Conservation (phyloP, 2,113 vertebrate species). For the Regulus satrapa region DNA sequence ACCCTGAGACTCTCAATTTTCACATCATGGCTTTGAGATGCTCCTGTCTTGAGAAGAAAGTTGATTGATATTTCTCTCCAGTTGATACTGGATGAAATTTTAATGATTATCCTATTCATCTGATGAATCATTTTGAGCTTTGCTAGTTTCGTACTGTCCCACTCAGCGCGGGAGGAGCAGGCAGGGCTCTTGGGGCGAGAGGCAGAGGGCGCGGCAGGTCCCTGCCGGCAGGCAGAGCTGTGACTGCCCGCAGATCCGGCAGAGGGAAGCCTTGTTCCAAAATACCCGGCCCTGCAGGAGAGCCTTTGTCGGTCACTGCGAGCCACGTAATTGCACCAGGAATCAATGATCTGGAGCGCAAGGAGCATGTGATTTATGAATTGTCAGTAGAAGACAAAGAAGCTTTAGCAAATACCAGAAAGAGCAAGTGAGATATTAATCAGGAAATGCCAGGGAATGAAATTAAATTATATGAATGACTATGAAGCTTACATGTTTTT, state of each 20-base stretch:
- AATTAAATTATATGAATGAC: not conserved
- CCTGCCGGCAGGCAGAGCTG: not conserved
- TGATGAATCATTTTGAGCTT: not conserved
- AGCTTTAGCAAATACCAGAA: not conserved
- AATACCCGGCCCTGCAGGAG: not conserved
- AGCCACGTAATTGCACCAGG: not conserved
- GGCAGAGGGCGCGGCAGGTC: not conserved
- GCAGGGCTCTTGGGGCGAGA: not conserved
- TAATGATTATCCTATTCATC: not conserved
- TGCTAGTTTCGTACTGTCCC: not conserved
- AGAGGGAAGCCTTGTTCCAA: constrained; percentile 35
- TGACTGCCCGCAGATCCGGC: not conserved
- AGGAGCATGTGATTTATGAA: not conserved
- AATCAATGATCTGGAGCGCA: not conserved
- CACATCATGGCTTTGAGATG: not conserved
- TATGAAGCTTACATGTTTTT: not conserved
- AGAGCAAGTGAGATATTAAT: not conserved
- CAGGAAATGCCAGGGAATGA: not conserved
- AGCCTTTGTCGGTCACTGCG: not conserved
- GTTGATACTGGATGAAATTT: not conserved
- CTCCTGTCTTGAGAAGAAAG: not conserved
- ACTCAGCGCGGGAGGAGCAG: not conserved
- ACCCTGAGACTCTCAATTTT: not conserved
- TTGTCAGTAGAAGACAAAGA: not conserved
- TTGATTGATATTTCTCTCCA: not conserved